Base-by-base conservation (phyloP, 2,113 vertebrate species). In the Tragulus kanchil region DNA sequence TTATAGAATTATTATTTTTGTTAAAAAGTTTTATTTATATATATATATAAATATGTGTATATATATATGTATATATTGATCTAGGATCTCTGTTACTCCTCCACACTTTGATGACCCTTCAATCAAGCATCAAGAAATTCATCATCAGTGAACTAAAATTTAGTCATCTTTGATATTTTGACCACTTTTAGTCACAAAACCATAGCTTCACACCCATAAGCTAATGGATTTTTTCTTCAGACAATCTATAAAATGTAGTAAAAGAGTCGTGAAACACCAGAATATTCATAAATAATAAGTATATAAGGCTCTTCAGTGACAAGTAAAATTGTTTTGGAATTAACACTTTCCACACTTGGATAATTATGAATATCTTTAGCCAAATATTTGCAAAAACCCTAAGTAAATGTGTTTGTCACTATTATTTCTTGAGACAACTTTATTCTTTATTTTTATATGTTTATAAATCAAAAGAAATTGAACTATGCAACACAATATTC, bases 321-420 rank as follows among this genome's bases (percentile, higher is more conserved):
- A 96, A 79, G 67, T n/a, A 11, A 89, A 84, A 78, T 77, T 28
- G 65, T 89, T 96, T 48, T 71, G 28, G 8, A 85, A 85, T 94
- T 62, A 64, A 5, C 26, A 50, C 56, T 71, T n/a, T 50, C 14
- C 31, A 65, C 17, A 42, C 12, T 59, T n/a, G n/a, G 56, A 21
- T 31, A 14, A 64, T 36, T 85, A 4, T 92, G 69, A 84, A 69
- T 36, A 89, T 62, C 71, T 71, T 36, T 50, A n/a, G 21, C 26
- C 69, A 50, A 84, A 89, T 13, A 52, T 89, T 73, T 78, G 15
- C 3, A 58, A 89, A 25, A n/a, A 56, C 13, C 5, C 54, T 50
- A 71, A 73, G 31, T 42, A 89, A 28, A 50, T 89, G 28, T 95
- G 31, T 85, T 89, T 31, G 42, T 19, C 28, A 85, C 9, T 58